These are phyloP conservation scores for Saguinus midas DNA, from an alignment of 2,113 vertebrate genomes.

Conservation along the genomic window DNA sequence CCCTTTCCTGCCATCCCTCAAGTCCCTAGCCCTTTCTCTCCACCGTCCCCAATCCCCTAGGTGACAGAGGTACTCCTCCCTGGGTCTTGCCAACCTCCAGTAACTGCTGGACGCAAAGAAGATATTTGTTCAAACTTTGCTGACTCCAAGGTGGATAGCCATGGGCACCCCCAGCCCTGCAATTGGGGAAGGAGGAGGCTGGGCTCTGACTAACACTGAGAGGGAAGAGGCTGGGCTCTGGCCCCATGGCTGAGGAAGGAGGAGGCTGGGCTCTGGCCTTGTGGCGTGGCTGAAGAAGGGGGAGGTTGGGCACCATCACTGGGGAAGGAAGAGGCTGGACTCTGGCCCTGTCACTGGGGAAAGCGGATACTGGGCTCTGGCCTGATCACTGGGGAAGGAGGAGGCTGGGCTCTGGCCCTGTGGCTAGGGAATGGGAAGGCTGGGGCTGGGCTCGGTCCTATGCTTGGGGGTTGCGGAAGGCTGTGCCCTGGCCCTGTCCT, in stretches of 20 bases:
- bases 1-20: background rate
- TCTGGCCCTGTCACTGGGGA: no score
- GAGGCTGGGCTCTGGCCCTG: no score
- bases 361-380: no score
- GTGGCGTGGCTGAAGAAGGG: no score
- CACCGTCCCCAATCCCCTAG: background rate
- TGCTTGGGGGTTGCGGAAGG: background rate
- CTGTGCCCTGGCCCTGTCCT: background rate
- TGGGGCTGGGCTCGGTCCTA: no score
- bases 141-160: background rate
- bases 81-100: background rate
- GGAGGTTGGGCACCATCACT: no score
- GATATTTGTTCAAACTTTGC: background rate
- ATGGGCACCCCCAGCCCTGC: background rate
- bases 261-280: no score
- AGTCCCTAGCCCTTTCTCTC: background rate
- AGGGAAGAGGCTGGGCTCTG: no score
- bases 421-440: no score
- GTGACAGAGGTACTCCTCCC: background rate
- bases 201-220: background rate
- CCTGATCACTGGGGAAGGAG: no score
- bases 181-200: background rate
- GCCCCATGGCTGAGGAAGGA: no score
- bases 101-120: background rate
- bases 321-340: no score